Conservation (phyloP, 2,888 invertebrate species). For the Adineta ricciae region DNA sequence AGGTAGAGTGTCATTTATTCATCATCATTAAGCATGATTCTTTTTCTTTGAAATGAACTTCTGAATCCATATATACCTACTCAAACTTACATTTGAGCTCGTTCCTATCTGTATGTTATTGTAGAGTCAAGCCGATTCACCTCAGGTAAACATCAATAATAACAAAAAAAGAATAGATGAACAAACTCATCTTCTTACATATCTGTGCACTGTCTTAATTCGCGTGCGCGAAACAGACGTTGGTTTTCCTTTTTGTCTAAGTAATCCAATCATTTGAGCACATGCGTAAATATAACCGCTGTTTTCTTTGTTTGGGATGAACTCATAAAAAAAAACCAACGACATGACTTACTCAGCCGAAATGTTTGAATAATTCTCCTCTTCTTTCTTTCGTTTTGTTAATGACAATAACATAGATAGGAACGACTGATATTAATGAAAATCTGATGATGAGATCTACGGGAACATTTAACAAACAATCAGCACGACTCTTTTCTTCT, state of each 20-base stretch:
- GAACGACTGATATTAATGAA: neutral
- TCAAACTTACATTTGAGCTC: neutral
- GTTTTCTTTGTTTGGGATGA: neutral
- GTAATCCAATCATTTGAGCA: neutral
- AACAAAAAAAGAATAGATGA: no score
- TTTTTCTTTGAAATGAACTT: neutral
- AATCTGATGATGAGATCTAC: neutral
- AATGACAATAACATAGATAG: neutral
- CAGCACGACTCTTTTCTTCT: neutral
- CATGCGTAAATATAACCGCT: neutral
- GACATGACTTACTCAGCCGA: neutral
- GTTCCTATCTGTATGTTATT: constrained; percentile 14
- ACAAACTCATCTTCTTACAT: neutral
- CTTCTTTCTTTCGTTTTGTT: neutral
- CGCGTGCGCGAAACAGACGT: neutral
- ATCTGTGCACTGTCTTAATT: neutral
- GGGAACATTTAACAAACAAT: neutral
- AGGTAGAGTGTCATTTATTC: neutral
- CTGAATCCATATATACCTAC: neutral
- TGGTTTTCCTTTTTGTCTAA: neutral
- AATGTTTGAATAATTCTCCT: neutral
- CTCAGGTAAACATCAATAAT: constrained; percentile 19
- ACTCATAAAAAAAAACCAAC: neutral
- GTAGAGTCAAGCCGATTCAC: constrained; percentile 15
- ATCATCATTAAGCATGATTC: neutral